Conservation (phyloP, 2,113 vertebrate species). For the Hyperopisus bebe region DNA sequence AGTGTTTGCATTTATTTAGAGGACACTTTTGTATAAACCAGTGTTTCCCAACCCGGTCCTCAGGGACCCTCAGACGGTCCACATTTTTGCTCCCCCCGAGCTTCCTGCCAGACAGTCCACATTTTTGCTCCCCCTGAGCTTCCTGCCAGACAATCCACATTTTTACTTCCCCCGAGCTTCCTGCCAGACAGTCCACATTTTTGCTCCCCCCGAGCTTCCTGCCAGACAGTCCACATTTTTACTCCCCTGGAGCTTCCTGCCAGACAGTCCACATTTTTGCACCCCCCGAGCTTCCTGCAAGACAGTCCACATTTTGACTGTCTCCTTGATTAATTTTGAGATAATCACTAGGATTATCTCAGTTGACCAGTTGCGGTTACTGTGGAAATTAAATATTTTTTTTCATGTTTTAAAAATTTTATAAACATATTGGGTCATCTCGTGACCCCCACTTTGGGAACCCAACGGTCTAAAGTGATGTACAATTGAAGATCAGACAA, state of each 20-base stretch:
- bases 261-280: no score
- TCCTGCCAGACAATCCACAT: no score
- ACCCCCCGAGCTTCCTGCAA: no score
- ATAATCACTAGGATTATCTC: neutral
- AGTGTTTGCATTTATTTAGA: neutral
- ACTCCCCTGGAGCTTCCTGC: no score
- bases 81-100: neutral
- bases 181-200: no score
- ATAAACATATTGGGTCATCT: neutral
- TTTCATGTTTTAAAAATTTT: neutral
- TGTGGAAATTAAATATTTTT: neutral
- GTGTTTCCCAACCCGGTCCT: neutral
- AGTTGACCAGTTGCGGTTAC: neutral
- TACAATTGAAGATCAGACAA: neutral
- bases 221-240: no score
- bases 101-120: no score
- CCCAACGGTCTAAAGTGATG: neutral
- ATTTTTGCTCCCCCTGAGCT: no score
- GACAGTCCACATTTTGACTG: no score
- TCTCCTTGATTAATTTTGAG: neutral
- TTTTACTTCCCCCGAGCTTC: no score
- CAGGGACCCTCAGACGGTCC: neutral
- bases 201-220: no score
- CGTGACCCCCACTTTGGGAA: neutral
- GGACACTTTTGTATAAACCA: neutral